Evolutionary conservation across 2,113 vertebrate species (phyloP).

Genomic region (Urocolius indicus): DNA sequence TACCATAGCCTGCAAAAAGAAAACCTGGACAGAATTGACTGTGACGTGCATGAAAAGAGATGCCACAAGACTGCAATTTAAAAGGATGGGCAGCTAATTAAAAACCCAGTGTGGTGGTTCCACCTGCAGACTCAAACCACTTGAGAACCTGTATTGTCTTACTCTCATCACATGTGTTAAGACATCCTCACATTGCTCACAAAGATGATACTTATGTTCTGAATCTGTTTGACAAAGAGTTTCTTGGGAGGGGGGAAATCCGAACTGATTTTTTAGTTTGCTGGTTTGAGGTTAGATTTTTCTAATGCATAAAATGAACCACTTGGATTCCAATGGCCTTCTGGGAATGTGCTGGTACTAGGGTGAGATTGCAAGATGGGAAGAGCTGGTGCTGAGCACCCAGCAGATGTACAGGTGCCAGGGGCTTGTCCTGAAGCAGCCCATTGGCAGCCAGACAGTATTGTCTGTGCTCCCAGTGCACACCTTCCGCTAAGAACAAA

Average conservation of each 20-base stretch:
- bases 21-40: background rate
- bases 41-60: background rate
- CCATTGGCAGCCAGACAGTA: accelerated
- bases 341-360: background rate
- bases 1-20: background rate
- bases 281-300: background rate
- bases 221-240: background rate
- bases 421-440: background rate
- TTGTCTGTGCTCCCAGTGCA: accelerated
- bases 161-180: background rate
- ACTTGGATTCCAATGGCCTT: background rate
- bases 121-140: background rate
- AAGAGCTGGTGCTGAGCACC: background rate
- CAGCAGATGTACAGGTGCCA: accelerated
- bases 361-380: background rate
- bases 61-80: background rate
- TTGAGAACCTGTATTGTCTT: background rate
- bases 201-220: background rate
- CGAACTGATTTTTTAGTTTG: background rate
- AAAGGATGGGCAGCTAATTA: slow-evolving; percentile 27
- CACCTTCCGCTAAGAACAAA: accelerated
- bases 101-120: background rate
- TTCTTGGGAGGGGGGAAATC: background rate
- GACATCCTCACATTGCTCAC: background rate
- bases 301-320: background rate